These are phyloP conservation scores for Ooceraea biroi DNA, from an alignment of 1,140 invertebrate species.

Conservation along the genomic window DNA sequence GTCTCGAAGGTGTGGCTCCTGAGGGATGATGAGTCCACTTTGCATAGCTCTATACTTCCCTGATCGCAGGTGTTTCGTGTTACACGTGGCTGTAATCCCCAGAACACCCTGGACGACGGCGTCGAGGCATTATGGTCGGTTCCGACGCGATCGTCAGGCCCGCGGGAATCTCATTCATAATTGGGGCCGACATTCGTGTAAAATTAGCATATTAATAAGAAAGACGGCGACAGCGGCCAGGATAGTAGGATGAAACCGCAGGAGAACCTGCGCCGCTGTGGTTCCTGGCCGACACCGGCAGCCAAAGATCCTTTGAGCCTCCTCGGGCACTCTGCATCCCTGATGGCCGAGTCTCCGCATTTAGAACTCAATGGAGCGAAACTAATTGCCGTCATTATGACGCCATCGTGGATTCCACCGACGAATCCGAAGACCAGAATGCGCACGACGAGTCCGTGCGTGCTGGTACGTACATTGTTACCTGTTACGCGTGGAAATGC, in stretches of 20 bases:
- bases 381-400: conserved; percentile 82
- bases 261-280: conserved; percentile 70
- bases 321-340: conserved; percentile 81
- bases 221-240: conserved; percentile 85
- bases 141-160: neutral
- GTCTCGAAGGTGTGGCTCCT: conserved; percentile 37
- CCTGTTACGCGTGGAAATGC: neutral
- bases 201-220: conserved; percentile 87
- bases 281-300: conserved; percentile 70
- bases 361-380: conserved; percentile 86
- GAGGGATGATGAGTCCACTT: conserved; percentile 64
- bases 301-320: conserved; percentile 79
- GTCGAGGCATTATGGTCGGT: conserved; percentile 35
- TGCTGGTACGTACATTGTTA: too few species aligned
- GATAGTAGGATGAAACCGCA: conserved; percentile 85
- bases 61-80: conserved; percentile 84
- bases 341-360: conserved; percentile 85
- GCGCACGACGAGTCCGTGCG: neutral
- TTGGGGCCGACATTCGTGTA: conserved; percentile 65
- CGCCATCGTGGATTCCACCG: conserved; percentile 12
- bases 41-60: conserved; percentile 76
- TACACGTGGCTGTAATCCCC: conserved; percentile 83
- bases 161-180: conserved; percentile 62
- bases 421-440: conserved; percentile 19
- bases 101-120: conserved; percentile 65